Base-by-base conservation (phyloP, 1,140 invertebrate species). In the Drosophila pruinosa region DNA sequence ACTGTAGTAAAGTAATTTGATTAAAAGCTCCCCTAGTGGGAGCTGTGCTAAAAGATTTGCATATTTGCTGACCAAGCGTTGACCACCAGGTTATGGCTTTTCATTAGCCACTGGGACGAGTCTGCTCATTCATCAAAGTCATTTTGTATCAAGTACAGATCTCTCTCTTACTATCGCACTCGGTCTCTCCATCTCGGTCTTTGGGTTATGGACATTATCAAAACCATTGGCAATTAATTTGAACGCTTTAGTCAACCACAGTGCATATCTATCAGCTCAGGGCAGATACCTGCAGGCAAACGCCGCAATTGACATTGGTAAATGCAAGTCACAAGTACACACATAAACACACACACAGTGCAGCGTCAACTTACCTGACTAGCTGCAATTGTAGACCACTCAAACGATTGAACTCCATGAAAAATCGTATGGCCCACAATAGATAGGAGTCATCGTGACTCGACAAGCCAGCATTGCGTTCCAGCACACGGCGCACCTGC, bases 361-460 rank as follows among this genome's bases (percentile, higher is more conserved):
- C 8, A 50, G 26, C 10, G n/a, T 6, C 34, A 14, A 90, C 92
- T 93, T 92, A 97, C 96, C 96, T 97, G 52, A 99, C 95, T 73
- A 97, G 93, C 92, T 97, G 97, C 69, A 98, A 94, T 92, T 96
- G 94, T 88, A 97, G 97, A 80, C 95, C 95, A 75, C 93, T 94
- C 82, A 95, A 93, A 72, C 98, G 94, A 93, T 98, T 98, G 92
- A 99, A 99, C 92, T 98, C 97, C 97, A 99, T 98, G 91, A 99
- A 99, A 92, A 99, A 99, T 89, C 95, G 95, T 78, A 99, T 93
- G 4, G 96, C 95, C 97, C 97, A 99, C 43, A 99, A 92, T 92
- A 99, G 98, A 92, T 98, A 98, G 5, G 96, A 96, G 86, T 98
- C 96, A 92, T 99, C 98, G 89, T 97, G 92, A 41, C 93, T 93